Conservation (phyloP, 2,113 vertebrate genomes). For the Sinosuthora webbiana region DNA sequence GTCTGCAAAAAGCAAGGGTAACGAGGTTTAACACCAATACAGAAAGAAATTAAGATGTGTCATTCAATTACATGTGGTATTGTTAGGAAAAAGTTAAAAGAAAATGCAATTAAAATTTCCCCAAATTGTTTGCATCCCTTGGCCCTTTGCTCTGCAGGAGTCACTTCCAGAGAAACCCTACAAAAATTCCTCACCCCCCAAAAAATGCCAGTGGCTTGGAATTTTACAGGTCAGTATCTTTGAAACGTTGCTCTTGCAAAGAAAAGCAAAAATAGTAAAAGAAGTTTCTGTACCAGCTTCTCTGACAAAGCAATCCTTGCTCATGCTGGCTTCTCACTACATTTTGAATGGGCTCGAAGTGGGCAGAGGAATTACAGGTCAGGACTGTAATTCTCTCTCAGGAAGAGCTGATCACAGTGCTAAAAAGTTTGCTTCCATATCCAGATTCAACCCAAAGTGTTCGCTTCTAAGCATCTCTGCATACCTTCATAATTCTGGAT, state of each 20-base stretch:
- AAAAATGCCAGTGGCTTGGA: background rate
- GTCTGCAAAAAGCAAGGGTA: slow-evolving; percentile 45
- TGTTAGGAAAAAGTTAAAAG: background rate
- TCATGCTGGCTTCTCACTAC: background rate
- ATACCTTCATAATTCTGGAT: background rate
- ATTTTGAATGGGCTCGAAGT: background rate
- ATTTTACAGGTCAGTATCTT: background rate
- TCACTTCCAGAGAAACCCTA: background rate
- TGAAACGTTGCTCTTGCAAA: background rate
- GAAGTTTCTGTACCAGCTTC: background rate
- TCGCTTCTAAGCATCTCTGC: accelerated
- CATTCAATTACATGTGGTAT: background rate
- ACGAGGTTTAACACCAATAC: slow-evolving; percentile 26
- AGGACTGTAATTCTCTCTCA: background rate
- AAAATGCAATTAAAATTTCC: slow-evolving; percentile 15
- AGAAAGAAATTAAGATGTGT: slow-evolving; percentile 57
- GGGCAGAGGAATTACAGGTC: background rate
- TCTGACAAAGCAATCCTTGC: background rate
- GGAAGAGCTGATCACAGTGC: background rate
- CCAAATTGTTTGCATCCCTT: background rate
- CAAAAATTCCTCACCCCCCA: accelerated
- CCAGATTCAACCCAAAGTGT: background rate
- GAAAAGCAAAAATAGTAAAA: background rate
- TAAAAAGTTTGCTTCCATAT: background rate
- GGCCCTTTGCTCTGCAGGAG: background rate